Percentiles rank a stretch among this genome's conserved stretches.
Evolutionary conservation across 2,797 vertebrate genomes (phyloP).

Genomic region (Clarias fuscus): DNA sequence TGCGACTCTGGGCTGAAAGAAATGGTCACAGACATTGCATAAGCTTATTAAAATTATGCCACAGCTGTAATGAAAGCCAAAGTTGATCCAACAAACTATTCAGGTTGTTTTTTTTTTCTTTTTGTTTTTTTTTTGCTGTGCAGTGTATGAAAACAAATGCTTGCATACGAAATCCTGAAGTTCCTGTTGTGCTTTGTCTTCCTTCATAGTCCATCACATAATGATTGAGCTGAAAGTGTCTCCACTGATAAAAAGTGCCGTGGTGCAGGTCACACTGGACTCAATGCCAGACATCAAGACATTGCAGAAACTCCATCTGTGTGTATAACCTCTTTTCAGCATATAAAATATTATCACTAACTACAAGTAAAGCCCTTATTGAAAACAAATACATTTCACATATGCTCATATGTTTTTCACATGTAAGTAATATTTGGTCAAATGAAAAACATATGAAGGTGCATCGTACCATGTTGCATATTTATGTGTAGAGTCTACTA

Average conservation of each 20-base stretch:
- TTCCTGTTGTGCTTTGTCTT: background rate
- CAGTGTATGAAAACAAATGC: background rate
- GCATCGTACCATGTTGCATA: background rate
- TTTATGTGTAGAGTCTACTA: background rate
- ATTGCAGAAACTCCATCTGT: conserved; percentile 68
- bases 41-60: too few relatives aligned
- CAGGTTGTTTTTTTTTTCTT: too few relatives aligned
- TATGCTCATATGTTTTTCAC: background rate
- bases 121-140: too few relatives aligned
- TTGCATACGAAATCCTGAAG: background rate
- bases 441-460: background rate
- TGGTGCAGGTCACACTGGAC: conserved; percentile 70
- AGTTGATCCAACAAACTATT: too few relatives aligned
- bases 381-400: background rate
- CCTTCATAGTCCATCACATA: conserved; percentile 71
- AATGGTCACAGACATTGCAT: too few relatives aligned
- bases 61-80: too few relatives aligned
- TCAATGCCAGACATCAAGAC: conserved; percentile 54
- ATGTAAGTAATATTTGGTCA: conserved; percentile 1
- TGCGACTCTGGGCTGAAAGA: too few relatives aligned
- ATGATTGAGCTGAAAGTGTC: conserved; percentile 72
- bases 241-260: conserved; percentile 69
- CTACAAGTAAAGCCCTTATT: background rate
- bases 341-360: background rate
- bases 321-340: conserved; percentile 49